Conservation (phyloP, 2,113 vertebrate genomes). For the Upupa epops region DNA sequence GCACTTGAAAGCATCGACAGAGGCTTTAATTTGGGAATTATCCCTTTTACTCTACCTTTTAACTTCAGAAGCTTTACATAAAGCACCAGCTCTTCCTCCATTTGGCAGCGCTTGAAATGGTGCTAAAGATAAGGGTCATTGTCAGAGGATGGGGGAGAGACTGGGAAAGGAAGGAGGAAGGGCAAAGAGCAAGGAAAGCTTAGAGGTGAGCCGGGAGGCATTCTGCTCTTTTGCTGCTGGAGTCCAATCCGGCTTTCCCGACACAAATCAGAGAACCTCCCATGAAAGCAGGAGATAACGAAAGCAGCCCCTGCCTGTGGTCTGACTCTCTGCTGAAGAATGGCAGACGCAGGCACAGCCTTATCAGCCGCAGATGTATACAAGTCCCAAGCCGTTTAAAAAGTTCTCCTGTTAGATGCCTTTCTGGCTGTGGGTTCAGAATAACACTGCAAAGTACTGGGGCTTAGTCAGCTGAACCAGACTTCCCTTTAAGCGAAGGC, state of each 20-base stretch:
- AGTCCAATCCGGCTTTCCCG: background rate
- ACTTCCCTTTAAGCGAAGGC: background rate
- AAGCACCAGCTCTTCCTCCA: background rate
- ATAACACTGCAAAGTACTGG: slow-evolving; percentile 18
- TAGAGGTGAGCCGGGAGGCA: background rate
- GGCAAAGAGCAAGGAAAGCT: background rate
- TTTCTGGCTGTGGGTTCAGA: slow-evolving; percentile 2
- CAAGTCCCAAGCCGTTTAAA: slow-evolving; percentile 5
- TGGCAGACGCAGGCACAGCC: background rate
- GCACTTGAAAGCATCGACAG: background rate
- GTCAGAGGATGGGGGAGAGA: background rate
- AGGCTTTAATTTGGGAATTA: background rate
- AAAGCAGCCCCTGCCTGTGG: background rate
- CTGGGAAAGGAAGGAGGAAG: background rate
- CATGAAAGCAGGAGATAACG: background rate
- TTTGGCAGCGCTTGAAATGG: background rate
- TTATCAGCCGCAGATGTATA: slow-evolving; percentile 7
- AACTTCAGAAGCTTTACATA: background rate
- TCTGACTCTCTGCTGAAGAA: background rate
- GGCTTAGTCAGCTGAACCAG: background rate
- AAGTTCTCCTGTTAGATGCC: background rate
- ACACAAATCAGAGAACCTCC: background rate
- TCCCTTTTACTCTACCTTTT: background rate
- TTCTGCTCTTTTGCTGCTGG: background rate
- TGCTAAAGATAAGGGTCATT: background rate